phyloP scores from a whole-genome alignment of 2,113 vertebrate genomes.

The Thalassarche chlororhynchos region DNA sequence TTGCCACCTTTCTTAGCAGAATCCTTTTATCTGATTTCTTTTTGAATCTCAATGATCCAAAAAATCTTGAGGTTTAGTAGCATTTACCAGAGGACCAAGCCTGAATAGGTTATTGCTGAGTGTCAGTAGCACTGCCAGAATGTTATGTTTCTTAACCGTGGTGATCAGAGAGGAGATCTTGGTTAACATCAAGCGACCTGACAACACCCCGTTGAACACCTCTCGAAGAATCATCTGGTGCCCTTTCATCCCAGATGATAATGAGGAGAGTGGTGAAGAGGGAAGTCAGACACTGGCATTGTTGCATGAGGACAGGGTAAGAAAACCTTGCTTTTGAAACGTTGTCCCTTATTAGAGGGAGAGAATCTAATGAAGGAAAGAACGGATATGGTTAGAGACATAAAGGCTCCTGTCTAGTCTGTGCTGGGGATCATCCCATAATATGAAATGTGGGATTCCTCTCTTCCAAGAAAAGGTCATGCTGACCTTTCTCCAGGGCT shows the following conservation, averaged over 20 bases:
- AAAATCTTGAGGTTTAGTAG: not conserved
- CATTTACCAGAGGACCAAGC: not conserved
- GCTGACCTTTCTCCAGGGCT: not conserved
- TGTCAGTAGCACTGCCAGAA: not conserved
- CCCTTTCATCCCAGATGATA: slow-evolving; percentile 94
- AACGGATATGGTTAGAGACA: not conserved
- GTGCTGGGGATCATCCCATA: not conserved
- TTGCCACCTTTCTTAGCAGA: not conserved
- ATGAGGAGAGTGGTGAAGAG: slow-evolving; percentile 89
- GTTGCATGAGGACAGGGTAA: slow-evolving; percentile 92
- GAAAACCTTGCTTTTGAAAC: not conserved
- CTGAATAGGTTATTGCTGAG: not conserved
- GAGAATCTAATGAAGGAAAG: not conserved
- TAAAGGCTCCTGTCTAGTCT: not conserved
- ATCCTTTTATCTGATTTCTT: not conserved
- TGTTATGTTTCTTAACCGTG: slow-evolving; percentile 69
- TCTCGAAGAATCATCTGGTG: slow-evolving; percentile 96
- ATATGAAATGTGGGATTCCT: not conserved
- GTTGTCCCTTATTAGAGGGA: not conserved
- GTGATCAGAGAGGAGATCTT: slow-evolving; percentile 89
- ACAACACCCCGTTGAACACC: slow-evolving; percentile 84
- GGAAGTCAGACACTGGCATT: slow-evolving; percentile 90
- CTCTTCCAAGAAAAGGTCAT: not conserved
- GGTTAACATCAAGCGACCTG: slow-evolving; percentile 87
- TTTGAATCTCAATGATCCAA: not conserved